These are phyloP conservation scores for Anguilla megastoma DNA, from an alignment of 2,797 vertebrate species.

Conservation along the genomic window DNA sequence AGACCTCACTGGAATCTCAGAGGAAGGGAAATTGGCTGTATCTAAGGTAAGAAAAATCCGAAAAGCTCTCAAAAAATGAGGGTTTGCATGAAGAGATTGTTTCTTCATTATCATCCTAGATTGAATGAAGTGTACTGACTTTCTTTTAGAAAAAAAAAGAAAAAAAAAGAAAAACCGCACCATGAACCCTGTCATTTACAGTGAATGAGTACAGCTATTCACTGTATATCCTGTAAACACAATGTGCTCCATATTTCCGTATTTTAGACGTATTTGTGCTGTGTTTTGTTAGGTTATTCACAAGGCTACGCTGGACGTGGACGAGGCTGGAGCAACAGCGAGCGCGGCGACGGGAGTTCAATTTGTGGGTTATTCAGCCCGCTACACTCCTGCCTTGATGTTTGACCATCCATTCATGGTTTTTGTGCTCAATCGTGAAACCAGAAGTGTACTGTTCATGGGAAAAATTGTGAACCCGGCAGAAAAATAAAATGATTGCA, in stretches of 20 bases:
- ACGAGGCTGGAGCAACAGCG: conserved; percentile 70
- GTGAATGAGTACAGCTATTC: conserved; percentile 60
- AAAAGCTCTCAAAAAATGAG: conserved; percentile 31
- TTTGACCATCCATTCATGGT: conserved; percentile 69
- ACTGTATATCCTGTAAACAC: conserved; percentile 28
- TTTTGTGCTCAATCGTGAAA: conserved; percentile 68
- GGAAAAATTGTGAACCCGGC: conserved; percentile 39
- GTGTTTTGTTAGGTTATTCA: conserved; percentile 64
- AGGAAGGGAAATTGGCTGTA: not conserved
- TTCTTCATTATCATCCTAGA: not conserved
- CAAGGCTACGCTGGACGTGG: conserved; percentile 63
- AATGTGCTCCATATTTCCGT: conserved; percentile 39
- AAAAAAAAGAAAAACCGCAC: not conserved
- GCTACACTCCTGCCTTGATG: conserved; percentile 55
- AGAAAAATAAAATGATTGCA: not conserved
- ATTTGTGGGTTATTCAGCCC: conserved; percentile 54
- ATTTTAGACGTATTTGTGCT: not conserved
- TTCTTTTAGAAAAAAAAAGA: not conserved
- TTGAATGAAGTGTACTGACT: not conserved
- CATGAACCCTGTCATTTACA: no score
- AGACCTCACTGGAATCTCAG: conserved; percentile 33
- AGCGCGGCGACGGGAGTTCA: conserved; percentile 56
- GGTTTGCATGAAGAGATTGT: not conserved
- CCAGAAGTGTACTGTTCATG: conserved; percentile 50
- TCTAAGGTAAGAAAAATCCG: not conserved